phyloP scores from a whole-genome alignment of 2,888 invertebrate species.

The Megamerina dolium region DNA sequence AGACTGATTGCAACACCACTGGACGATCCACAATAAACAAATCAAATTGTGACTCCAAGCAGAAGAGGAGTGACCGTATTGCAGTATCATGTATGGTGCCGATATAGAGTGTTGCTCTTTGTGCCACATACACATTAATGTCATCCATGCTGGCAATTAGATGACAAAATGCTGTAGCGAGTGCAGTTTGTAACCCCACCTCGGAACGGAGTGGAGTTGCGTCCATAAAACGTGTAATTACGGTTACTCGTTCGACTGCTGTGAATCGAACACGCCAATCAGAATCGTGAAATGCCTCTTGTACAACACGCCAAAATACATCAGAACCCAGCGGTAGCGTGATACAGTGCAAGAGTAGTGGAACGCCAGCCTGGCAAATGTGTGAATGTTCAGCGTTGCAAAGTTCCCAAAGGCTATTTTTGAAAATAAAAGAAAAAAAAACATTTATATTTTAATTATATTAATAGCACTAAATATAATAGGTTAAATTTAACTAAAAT shows the following conservation, averaged over 20 bases:
- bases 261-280: slow-evolving; percentile 88
- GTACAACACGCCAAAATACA: slow-evolving; percentile 92
- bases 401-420: slow-evolving; percentile 78
- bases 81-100: slow-evolving; percentile 90
- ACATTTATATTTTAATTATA: background rate
- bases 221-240: slow-evolving; percentile 90
- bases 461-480: no score
- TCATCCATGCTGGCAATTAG: slow-evolving; percentile 95
- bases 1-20: slow-evolving; percentile 90
- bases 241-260: slow-evolving; percentile 91
- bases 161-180: slow-evolving; percentile 96
- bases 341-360: slow-evolving; percentile 89
- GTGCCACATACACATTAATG: slow-evolving; percentile 89
- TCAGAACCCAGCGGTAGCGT: slow-evolving; percentile 91
- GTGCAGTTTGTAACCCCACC: slow-evolving; percentile 78
- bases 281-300: slow-evolving; percentile 85
- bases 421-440: background rate
- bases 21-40: slow-evolving; percentile 93
- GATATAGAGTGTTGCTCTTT: slow-evolving; percentile 83
- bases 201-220: slow-evolving; percentile 79
- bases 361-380: slow-evolving; percentile 87
- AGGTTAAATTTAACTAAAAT: no score
- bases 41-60: slow-evolving; percentile 97
- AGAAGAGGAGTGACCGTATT: slow-evolving; percentile 80
- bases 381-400: slow-evolving; percentile 90